Base-by-base conservation (phyloP, 1,140 invertebrate species). In the Eriosoma lanigerum region DNA sequence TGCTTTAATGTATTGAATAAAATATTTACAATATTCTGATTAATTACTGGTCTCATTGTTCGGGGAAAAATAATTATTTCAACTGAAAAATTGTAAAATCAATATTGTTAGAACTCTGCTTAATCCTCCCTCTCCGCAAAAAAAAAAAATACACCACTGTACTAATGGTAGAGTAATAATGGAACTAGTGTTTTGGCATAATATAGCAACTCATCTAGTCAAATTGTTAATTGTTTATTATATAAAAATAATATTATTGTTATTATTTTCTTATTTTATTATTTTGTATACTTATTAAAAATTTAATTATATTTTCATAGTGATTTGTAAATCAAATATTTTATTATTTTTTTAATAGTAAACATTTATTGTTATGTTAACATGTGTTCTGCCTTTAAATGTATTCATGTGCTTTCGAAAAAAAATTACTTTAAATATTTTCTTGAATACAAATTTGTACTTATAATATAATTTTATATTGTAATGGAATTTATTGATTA, bases 291-390 rank as follows among this genome's bases (percentile, higher is more conserved):
- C 19, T 38, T 38, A 44, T 38, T 38, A 44, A 19, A 64, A 38
- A 44, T 19, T 64, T 19, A 64, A 64, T 19, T 44, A 60, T 60
- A 64, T 64, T 64, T 64, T 64, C 38, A 64, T 64, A 64, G 62
- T 64, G 24, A 64, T 64, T 64, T 38, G 19, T 64, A 38, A 64
- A 52, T n/a, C 13, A 64, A 32, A 10, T 64, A n/a, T 64, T 64
- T 64, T 19, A 24, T 10, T 62, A 62, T 62, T 62, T n/a, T 64
- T 60, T 60, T 26, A 60, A 19, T 60, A 29, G 15, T 60, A 60
- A 26, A 60, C 13, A 62, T 32, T 60, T 62, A 19, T 62, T 32
- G 38, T 64, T 38, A 1, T 44, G 15, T 64, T 38, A n/a, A 13
- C 13, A 60, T 38, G 0, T 38, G 62, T 29, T 38, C 8, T 38